A percentile compares a stretch with the other conserved stretches of the same genome.
Evolutionary conservation across 2,888 invertebrate genomes (phyloP).

Genomic region (Acheta domesticus): DNA sequence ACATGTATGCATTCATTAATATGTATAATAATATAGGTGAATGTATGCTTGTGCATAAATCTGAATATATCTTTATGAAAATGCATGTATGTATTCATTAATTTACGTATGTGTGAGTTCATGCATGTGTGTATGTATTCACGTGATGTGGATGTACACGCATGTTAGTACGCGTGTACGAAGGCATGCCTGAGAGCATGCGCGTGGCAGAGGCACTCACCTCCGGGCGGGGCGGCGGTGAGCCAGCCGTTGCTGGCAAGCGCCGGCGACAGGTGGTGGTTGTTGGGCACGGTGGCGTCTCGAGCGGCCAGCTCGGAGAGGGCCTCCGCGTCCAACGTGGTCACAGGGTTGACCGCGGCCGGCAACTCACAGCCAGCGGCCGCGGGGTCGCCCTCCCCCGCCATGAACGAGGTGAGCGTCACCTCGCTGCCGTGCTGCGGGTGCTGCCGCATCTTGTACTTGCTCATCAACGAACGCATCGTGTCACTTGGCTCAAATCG

Average conservation of each 20-base stretch:
- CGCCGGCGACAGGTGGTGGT: not conserved
- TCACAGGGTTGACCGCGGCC: constrained; percentile 25
- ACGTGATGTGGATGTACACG: too few species aligned
- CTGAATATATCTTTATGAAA: too few species aligned
- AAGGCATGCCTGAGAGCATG: too few species aligned
- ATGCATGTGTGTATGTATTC: too few species aligned
- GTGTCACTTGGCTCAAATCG: not conserved
- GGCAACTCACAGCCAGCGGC: not conserved
- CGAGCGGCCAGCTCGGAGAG: not conserved
- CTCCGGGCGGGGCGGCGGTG: not conserved
- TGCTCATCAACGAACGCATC: constrained; percentile 23
- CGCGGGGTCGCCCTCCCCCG: constrained; percentile 35
- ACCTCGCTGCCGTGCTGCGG: constrained; percentile 42
- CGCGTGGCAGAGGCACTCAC: not conserved
- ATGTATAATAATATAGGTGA: too few species aligned
- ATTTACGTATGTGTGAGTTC: too few species aligned
- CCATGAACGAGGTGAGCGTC: constrained; percentile 43
- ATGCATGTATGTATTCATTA: too few species aligned
- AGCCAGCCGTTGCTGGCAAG: not conserved
- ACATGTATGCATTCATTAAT: too few species aligned
- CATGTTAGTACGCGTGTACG: too few species aligned
- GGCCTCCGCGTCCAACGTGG: constrained; percentile 27
- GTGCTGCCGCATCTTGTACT: constrained; percentile 35
- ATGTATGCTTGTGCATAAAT: too few species aligned
- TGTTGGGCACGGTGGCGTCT: not conserved